phyloP scores from a whole-genome alignment of 2,113 vertebrate species.

The Orientallactaga bullata region DNA sequence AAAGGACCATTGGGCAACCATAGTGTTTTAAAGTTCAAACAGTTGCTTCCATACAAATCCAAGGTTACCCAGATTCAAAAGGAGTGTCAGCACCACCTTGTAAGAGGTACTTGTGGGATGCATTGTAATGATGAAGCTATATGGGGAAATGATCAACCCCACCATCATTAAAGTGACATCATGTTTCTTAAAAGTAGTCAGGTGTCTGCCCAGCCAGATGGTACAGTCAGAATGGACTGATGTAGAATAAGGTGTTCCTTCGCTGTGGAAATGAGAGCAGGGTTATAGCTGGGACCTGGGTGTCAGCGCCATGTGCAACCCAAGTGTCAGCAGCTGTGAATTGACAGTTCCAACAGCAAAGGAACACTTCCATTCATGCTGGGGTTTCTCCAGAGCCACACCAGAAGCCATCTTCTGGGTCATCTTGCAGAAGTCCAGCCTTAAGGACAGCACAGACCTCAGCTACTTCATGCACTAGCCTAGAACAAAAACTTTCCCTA shows the following conservation, averaged over 20 bases:
- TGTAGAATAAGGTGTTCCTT: conserved; percentile 90
- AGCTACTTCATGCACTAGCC: conserved; percentile 13
- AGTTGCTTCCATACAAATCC: background rate
- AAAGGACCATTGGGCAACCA: background rate
- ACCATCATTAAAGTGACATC: background rate
- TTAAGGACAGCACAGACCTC: background rate
- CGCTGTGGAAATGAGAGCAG: conserved; percentile 94
- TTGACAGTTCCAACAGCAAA: fast-evolving
- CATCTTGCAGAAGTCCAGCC: conserved; percentile 14
- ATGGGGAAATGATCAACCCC: background rate
- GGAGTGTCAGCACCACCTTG: background rate
- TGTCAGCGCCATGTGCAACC: conserved; percentile 92
- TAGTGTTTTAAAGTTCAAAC: background rate
- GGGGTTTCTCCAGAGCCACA: conserved; percentile 5
- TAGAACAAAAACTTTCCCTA: background rate
- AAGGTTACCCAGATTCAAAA: background rate
- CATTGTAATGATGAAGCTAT: background rate
- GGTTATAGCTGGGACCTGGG: conserved; percentile 93
- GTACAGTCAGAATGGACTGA: background rate
- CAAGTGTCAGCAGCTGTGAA: conserved; percentile 96
- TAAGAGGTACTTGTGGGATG: background rate
- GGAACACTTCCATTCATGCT: conserved; percentile 30
- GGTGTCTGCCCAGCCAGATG: background rate
- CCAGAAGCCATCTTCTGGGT: background rate
- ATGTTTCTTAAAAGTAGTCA: background rate